Percentiles rank a stretch among this genome's conserved stretches.
phyloP scores from a whole-genome alignment of 1,140 invertebrate genomes.

The Maconellicoccus hirsutus region DNA sequence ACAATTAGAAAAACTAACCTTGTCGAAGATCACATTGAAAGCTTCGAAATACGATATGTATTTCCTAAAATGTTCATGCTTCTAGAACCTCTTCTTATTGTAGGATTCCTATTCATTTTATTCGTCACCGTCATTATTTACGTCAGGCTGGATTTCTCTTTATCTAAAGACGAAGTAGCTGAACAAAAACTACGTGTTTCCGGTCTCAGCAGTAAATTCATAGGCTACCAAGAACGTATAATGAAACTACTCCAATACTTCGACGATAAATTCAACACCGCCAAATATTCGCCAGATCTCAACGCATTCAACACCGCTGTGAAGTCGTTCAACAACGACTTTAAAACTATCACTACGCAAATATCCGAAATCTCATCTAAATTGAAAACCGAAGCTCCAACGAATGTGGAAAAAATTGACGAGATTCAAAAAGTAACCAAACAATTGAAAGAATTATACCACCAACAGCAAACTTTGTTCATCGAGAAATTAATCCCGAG shows the following conservation, averaged over 20 bases:
- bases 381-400: constrained; percentile 48
- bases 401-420: constrained; percentile 49
- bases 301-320: constrained; percentile 40
- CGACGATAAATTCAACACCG: constrained; percentile 50
- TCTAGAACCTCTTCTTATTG: constrained; percentile 83
- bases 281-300: constrained; percentile 52
- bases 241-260: constrained; percentile 48
- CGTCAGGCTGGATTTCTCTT: constrained; percentile 90
- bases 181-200: constrained; percentile 44
- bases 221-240: constrained; percentile 48
- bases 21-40: constrained; percentile 93
- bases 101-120: constrained; percentile 75
- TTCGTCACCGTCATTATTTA: constrained; percentile 90
- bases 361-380: constrained; percentile 47
- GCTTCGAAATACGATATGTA: constrained; percentile 46
- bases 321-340: constrained; percentile 51
- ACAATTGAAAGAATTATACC: constrained; percentile 40
- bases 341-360: constrained; percentile 46
- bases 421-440: constrained; percentile 52
- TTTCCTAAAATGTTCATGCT: constrained; percentile 78
- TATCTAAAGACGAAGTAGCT: constrained; percentile 44
- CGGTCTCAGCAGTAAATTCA: constrained; percentile 43
- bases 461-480: constrained; percentile 42
- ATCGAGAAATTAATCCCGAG: constrained; percentile 53
- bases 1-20: constrained; percentile 76